Evolutionary conservation across 2,888 invertebrate species (phyloP), one percentile per base, ranked within the genome.

Genomic region (Augochlorella aurata): DNA sequence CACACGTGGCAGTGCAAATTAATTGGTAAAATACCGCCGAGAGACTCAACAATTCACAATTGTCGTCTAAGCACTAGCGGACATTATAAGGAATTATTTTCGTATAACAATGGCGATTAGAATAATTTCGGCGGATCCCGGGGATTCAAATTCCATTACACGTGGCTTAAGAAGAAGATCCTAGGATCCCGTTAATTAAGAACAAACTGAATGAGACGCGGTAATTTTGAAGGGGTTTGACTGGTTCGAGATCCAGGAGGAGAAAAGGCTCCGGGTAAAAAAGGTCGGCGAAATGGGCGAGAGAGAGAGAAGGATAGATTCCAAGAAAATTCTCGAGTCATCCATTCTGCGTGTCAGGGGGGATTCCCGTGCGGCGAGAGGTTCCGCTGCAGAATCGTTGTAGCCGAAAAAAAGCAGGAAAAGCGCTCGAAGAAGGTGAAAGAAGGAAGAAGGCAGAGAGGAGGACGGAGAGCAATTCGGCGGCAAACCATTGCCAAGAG

Each of bases 321-420:
- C 63, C 18, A 63, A 65, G 70, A 63, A 91, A 90, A 91, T 90
- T 91, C 91, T 89, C 87, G 88, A 89, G 90, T 91, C 91, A 91
- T 91, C 89, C 88, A 90, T 91, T 91, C 87, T 87, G 86, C 85
- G 90, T 89, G 90, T 90, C 90, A 88, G 87, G 85, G 89, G 83
- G 88, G 88, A 91, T 91, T 91, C 87, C 87, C 88, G 85, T 85
- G 89, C 84, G 88, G 87, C 88, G 82, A 85, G 83, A 88, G 87
- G 87, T 85, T 82, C 76, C 87, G 80, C 80, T 74, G 79, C 74
- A 74, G 81, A 84, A 87, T 83, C 82, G 78, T 45, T 38, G 74
- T 61, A 45, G 24, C 72, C 58, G 81, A 74, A 65, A 47, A 79
- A 65, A 38, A 74, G 63, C 44, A 71, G 38, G 71, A 69, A 63